Base-by-base conservation (phyloP, 2,113 vertebrate genomes). In the Beaufortia kweichowensis region DNA sequence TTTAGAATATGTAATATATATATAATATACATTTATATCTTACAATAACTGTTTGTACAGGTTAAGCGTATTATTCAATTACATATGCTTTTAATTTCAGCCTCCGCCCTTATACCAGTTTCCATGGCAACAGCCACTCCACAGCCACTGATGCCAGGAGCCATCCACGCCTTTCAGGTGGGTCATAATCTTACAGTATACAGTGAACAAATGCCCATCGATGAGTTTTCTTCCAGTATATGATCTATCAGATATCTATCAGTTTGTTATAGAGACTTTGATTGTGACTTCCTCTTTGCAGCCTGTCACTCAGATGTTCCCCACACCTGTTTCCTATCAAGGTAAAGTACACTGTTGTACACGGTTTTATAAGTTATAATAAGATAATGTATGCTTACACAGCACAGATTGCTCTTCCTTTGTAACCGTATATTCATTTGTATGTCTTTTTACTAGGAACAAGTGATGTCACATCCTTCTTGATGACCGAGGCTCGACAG, bases 401-500 rank as follows among this genome's bases (percentile, higher is more conserved):
- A n/a, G n/a, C 15, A 48, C 43, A 48, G 14, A 15, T 17, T 48
- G 43, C 15, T 48, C 4, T 2, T 48, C 12, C 43, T 48, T 15
- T 5, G 17, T 4, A 28, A 48, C 14, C 19, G n/a, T n/a, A n/a
- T n/a, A n/a, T n/a, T n/a, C n/a, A n/a, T n/a, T n/a, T n/a, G n/a
- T n/a, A n/a, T 71, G 2, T 69, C 33, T 61, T 33, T 50, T 33
- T 55, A 53, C 3, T 26, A 94, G 94, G 92, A 59, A 86, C 94
- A 0, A 88, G 94, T 41, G 97, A 98, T 19, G 86, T 98, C 62
- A 94, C 94, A 46, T 94, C 96, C 43, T 98, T 98, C 86, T 79
- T 99, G 89, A 96, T 98, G 95, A 95, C 95, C 0, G 97, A 99
- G 79, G 93, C 95, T 21, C 91, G 96, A n/a, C 97, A 99, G 56